Conservation (phyloP, 2,797 vertebrate species). For the Eulemur rubriventer region DNA sequence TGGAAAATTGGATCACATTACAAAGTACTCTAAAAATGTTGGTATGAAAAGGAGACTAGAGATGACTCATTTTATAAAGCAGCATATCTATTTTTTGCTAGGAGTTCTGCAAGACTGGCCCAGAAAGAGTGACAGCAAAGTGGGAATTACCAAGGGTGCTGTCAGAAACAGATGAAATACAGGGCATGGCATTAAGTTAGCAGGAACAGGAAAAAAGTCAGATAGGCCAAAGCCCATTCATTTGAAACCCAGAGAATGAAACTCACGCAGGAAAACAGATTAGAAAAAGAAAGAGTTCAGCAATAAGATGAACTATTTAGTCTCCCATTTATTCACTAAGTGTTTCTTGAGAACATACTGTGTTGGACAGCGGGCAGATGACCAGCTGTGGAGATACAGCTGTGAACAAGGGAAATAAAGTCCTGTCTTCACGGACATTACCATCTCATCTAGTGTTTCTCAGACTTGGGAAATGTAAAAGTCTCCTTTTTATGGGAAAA, state of each 20-base stretch:
- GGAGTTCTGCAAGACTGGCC: not conserved
- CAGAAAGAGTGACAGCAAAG: slow-evolving; percentile 10
- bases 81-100: not conserved
- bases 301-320: not conserved
- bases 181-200: not conserved
- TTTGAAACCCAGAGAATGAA: not conserved
- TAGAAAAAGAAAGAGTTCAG: not conserved
- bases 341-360: not conserved
- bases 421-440: not conserved
- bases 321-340: not conserved
- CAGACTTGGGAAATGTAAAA: not conserved
- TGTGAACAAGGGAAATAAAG: not conserved
- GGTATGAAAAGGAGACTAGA: slow-evolving; percentile 42
- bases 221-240: not conserved
- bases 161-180: not conserved
- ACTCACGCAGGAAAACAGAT: not conserved
- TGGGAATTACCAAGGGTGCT: not conserved
- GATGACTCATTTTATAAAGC: slow-evolving; percentile 52
- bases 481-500: not conserved
- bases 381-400: not conserved
- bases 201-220: not conserved
- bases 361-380: not conserved
- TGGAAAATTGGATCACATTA: slow-evolving; percentile 49
- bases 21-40: slow-evolving; percentile 55
- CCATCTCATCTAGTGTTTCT: not conserved